These are phyloP conservation scores for Microctenopoma steveboyesi DNA, from an alignment of 2,797 vertebrate species.

Conservation along the genomic window DNA sequence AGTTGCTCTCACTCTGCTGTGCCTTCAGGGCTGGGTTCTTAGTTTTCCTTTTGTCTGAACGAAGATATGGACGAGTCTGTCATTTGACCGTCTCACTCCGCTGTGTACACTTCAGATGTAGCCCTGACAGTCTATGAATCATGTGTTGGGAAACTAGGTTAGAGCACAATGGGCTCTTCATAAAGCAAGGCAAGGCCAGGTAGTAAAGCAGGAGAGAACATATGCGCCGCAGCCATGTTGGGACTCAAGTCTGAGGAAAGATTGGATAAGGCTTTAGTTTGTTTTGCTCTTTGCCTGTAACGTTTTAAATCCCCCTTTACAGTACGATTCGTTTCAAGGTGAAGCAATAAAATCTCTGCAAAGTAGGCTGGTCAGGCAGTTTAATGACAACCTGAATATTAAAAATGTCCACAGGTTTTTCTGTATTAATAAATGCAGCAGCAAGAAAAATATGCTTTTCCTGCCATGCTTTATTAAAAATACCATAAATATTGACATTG, in stretches of 20 bases:
- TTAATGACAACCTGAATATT: constrained; percentile 24
- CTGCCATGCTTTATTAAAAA: constrained; percentile 61
- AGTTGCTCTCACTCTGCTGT: constrained; percentile 45
- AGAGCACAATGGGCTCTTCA: constrained; percentile 78
- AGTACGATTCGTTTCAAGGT: constrained; percentile 29
- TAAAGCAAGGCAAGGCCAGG: constrained; percentile 51
- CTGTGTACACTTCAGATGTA: constrained; percentile 70
- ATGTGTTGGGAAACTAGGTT: constrained; percentile 77
- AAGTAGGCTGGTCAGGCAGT: constrained; percentile 2
- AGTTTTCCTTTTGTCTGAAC: constrained; percentile 77
- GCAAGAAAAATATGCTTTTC: constrained; percentile 29
- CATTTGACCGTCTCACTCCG: constrained; percentile 71
- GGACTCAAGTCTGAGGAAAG: constrained; percentile 39
- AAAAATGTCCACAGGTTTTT: constrained; percentile 26
- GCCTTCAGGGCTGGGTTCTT: constrained; percentile 69
- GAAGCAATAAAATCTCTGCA: constrained; percentile 12
- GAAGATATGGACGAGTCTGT: constrained; percentile 69
- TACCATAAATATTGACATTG: constrained; percentile 72
- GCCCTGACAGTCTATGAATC: constrained; percentile 74
- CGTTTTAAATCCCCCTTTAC: constrained; percentile 26
- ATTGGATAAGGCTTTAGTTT: constrained; percentile 28
- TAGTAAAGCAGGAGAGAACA: constrained; percentile 45
- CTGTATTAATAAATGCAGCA: constrained; percentile 8
- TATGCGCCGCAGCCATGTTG: constrained; percentile 54
- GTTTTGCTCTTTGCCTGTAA: constrained; percentile 38